Evolutionary conservation across 2,113 vertebrate genomes (phyloP), one percentile per base, ranked within the genome.

Genomic region (Nothoprocta pentlandii): DNA sequence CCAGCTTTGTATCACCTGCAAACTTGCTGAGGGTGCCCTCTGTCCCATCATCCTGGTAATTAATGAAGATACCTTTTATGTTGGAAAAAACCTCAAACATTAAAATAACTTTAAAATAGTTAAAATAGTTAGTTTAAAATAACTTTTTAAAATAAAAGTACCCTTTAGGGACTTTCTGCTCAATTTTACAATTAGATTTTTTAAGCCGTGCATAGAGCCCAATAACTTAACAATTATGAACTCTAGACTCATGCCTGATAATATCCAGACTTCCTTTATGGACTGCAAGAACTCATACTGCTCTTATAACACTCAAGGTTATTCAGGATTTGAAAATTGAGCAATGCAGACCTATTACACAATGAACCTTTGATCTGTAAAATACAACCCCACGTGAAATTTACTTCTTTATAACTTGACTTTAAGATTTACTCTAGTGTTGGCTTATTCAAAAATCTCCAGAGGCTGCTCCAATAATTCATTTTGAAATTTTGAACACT

Each of bases 351-450:
- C 70, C 28, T 88, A 94, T 90, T 96, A 80, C 90, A 84, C 85
- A 94, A 91, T 42, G 64, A 89, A 90, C 32, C 51, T 91, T 64
- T 93, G 93, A 96, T 96, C 89, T 93, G 34, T 58, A 96, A 96
- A 96, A 95, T 77, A 71, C 88, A 89, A 90, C 30, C 69, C 13
- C 19, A 92, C 46, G 86, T 44, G 20, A 95, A 93, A 70, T 78
- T 94, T 92, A 92, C 74, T 74, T 82, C 91, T 89, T 94, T 94
- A 82, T 89, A 34, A 77, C 80, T 87, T 79, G 69, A 82, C 77
- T 91, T 90, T 42, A 93, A 94, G 92, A 96, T 96, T 96, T 93
- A 97, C 84, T 94, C 54, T 44, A 87, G 64, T 88, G 96, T 81
- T 61, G 88, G 74, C 66, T 95, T 92, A 87, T 81, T 94, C 79